Evolutionary conservation across 64 coral and sea anemone genomes (phyloP), one percentile per base, ranked within the genome.

Genomic region (Porites lutea): DNA sequence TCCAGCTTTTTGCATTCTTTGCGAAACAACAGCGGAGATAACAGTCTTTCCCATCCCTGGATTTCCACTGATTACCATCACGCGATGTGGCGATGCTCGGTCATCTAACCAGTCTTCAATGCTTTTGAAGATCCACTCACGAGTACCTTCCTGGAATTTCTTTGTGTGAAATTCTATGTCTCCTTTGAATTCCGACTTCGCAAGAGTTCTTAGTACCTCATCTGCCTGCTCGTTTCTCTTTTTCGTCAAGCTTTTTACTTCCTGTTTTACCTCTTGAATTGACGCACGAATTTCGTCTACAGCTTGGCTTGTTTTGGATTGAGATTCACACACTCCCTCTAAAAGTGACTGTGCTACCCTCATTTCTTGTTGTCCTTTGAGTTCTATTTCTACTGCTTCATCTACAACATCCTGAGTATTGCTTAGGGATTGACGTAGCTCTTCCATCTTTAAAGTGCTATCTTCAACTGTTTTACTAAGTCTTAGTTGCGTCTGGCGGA

Each of bases 31-130:
- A 37, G 88, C 88, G 48, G 93, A 72, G 11, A 95, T 22, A 79
- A 90, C 88, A 10, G 93, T 91, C 27, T 95, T 95, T 3, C 88
- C 93, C 37, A 95, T 52, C 9, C 93, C 88, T 23, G 93, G 71
- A 20, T 83, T 78, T 6, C 88, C 93, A 21, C 62, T 77, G 37
- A 90, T 23, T 43, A 95, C 72, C 44, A 90, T 65, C 12, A 91
- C 68, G 0, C 70, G 72, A 15, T 75, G 48, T 49, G 51, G 72
- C 6, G 8, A 75, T n/a, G 13, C 5, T 75, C 50, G 48, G 72
- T 75, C 46, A 3, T 75, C 44, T 14, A 75, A 14, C 72, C 72
- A 75, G 11, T 75, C 46, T 13, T 75, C 72, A 3, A 75, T 47
- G 3, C 50, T 6, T 49, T 50, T 51, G 12, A 75, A 75, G 45